Evolutionary conservation across 2,888 invertebrate species (phyloP), one percentile per base, ranked within the genome.

Genomic region (Rotaria socialis): DNA sequence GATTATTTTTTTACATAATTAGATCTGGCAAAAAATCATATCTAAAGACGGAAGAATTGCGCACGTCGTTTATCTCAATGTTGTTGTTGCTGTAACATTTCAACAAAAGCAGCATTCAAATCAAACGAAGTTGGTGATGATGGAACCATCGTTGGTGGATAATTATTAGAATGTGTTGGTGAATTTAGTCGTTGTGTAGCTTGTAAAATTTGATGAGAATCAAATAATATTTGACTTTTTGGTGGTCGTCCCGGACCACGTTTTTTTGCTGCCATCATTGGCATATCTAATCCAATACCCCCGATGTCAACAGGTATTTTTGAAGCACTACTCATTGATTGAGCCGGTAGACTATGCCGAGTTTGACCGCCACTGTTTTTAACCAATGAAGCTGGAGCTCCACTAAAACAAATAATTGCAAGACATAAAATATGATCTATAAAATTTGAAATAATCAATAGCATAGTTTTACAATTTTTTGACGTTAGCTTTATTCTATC

Each of bases 91-190:
- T 67, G 67, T 35, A 67, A 67, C 67, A 67, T 67, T 67, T 67
- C 67, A 19, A 47, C 43, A 24, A 80, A 80, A 22, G 75, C 75
- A 41, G 75, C 75, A 80, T 80, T 80, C 27, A 80, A 80, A 47
- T 80, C 27, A 35, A 67, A 47, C 24, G 41, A 47, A 80, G 24
- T 80, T 10, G 47, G 22, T 47, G 75, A 41, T 41, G 75, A 43
- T 75, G 75, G 75, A 41, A 80, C 75, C 75, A 80, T 80, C 24
- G 75, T 80, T 80, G 75, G 75, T 10, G 47, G 75, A 47, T 24
- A 80, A n/a, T 60, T 24, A 60, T 24, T 27, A 80, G 22, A 24
- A 43, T 41, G 43, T 47, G 75, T 41, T 47, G 75, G 75, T 24
- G 75, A 41, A 80, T 41, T 80, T 14, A 80, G 22, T 41, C 41